phyloP scores from a whole-genome alignment of 1,140 invertebrate genomes.

The Cotesia glomerata region DNA sequence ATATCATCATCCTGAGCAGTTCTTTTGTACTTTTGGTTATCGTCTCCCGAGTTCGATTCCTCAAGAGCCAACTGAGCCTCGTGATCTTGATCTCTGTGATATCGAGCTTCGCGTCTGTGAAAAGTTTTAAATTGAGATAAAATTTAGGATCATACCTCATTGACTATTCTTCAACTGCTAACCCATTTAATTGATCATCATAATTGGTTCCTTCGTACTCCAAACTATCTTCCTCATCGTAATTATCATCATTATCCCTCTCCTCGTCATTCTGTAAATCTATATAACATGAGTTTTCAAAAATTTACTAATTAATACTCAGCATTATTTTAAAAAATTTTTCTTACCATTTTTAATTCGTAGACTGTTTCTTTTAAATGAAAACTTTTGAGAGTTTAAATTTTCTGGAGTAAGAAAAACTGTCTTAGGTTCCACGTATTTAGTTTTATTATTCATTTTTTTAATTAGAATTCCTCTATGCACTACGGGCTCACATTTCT shows the following conservation, averaged over 20 bases:
- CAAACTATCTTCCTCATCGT: slow-evolving; percentile 12
- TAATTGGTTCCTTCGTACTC: not conserved
- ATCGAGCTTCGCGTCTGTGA: slow-evolving; percentile 27
- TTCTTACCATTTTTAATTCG: no score
- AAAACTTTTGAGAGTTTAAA: no score
- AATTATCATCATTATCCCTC: not conserved
- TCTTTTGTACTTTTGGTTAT: not conserved
- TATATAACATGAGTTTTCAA: not conserved
- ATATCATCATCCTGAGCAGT: not conserved
- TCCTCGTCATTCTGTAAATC: not conserved
- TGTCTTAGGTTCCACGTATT: no score
- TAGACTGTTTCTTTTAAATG: no score
- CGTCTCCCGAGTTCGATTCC: not conserved
- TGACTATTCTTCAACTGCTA: slow-evolving; percentile 21
- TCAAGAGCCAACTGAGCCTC: not conserved
- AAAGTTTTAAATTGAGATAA: slow-evolving; percentile 19
- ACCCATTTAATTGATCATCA: slow-evolving; percentile 11
- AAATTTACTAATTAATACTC: slow-evolving; percentile 12
- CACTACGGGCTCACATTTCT: no score
- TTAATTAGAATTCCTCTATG: no score
- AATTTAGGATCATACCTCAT: slow-evolving; percentile 19
- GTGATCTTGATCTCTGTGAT: slow-evolving; percentile 21
- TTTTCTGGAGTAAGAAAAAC: no score
- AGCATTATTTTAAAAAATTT: not conserved
- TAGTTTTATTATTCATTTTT: no score